Conservation (phyloP, 1,140 invertebrate species). For the Drosophila simulans region DNA sequence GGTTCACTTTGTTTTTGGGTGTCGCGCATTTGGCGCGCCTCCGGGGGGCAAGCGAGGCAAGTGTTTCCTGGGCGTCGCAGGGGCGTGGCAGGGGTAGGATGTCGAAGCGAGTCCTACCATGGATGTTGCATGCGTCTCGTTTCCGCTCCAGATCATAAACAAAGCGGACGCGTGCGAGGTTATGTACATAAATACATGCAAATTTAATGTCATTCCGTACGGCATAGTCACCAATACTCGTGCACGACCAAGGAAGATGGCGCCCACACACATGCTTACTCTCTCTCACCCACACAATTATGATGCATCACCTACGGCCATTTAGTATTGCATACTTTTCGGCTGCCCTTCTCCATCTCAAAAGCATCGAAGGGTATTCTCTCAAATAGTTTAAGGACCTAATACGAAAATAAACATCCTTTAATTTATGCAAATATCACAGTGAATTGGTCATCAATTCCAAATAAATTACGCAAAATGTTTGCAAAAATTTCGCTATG, state of each 20-base stretch:
- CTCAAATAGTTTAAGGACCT: background rate
- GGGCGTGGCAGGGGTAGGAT: background rate
- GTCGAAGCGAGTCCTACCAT: conserved; percentile 16
- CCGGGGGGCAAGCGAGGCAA: conserved; percentile 19
- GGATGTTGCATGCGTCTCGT: conserved; percentile 34
- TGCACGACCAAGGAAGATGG: background rate
- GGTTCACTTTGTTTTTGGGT: conserved; percentile 39
- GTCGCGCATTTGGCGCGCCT: conserved; percentile 40
- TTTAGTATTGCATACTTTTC: conserved; percentile 64
- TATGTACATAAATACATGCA: conserved; percentile 55
- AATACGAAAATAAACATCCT: background rate
- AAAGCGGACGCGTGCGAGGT: conserved; percentile 60
- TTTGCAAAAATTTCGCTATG: conserved; percentile 8
- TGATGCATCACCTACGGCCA: conserved; percentile 34
- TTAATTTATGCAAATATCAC: conserved; percentile 23
- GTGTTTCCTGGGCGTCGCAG: background rate
- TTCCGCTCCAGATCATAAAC: conserved; percentile 78
- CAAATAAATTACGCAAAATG: conserved; percentile 9
- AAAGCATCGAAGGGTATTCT: background rate
- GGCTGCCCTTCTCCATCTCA: conserved; percentile 25
- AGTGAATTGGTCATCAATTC: conserved; percentile 14
- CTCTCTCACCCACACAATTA: background rate
- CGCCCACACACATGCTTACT: background rate
- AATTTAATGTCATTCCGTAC: conserved; percentile 41
- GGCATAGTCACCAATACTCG: conserved; percentile 15